Evolutionary conservation across 1,140 invertebrate species (phyloP), one percentile per base, ranked within the genome.

Genomic region (Drosophila guanche): DNA sequence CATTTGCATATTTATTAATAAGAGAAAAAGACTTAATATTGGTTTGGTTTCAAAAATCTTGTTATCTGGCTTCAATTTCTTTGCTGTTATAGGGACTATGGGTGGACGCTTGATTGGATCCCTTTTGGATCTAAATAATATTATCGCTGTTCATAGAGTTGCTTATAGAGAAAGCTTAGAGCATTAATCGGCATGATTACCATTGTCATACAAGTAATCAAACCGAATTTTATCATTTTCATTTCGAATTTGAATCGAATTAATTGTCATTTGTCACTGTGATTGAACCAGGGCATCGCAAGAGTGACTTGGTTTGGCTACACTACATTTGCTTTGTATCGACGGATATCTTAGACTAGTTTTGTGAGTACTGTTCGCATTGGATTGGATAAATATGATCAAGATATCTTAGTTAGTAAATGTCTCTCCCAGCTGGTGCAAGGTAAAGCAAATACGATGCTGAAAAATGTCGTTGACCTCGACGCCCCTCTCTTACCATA

Each of bases 401-500:
- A 43, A 37, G 58, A 51, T 37, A 66, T 45, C 42, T 75, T 76
- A 46, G 54, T 20, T 59, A 22, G 6, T 23, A 22, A 5, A 41
- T 22, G 53, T 25, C 40, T 55, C 41, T 46, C 57, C 57, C 40
- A 20, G 42, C 14, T 37, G 56, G 42, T 25, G 41, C 54, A 27
- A 46, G 54, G 25, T 27, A 12, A 52, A 4, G 33, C 4, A 37
- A 33, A 40, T 12, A 6, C 10, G 41, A 10, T 66, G 8, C 16
- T 23, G 23, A n/a, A 51, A 22, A 14, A 4, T 25, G 12, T 14
- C 25, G 46, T 10, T 51, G 55, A 51, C 27, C 51, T 25, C 45
- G 37, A 63, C 23, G 65, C 41, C 52, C 63, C 46, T 76, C 58
- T 93, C 95, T 94, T 95, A 96, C 96, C 96, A 94, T 96, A 96